These are phyloP conservation scores for Lithosia quadra DNA, from an alignment of 2,888 invertebrate species.

Conservation along the genomic window DNA sequence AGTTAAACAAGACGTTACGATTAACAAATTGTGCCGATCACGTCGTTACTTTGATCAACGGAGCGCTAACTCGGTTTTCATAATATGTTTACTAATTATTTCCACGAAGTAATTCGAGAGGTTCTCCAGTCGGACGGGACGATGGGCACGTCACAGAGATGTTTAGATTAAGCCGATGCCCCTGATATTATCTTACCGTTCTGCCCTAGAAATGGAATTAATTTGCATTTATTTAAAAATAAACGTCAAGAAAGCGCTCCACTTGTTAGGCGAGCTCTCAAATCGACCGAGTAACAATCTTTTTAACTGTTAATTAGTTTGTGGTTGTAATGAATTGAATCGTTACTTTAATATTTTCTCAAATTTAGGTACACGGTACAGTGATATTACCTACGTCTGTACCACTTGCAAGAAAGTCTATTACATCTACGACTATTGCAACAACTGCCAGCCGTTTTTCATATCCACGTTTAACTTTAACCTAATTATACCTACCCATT, in stretches of 20 bases:
- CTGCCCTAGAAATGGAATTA: constrained; percentile 73
- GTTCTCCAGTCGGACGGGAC: constrained; percentile 52
- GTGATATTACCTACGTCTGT: too few species aligned
- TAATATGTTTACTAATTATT: constrained; percentile 64
- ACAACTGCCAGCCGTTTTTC: too few species aligned
- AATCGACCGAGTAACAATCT: constrained; percentile 57
- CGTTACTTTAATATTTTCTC: not conserved
- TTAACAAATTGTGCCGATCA: constrained; percentile 54
- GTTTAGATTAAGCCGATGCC: constrained; percentile 65
- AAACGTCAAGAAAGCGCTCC: constrained; percentile 59
- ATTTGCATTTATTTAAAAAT: constrained; percentile 71
- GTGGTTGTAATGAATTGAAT: constrained; percentile 32
- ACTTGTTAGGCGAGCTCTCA: constrained; percentile 58
- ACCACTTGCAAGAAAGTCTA: too few species aligned
- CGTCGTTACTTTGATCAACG: constrained; percentile 56
- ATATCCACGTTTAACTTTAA: too few species aligned
- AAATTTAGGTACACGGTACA: too few species aligned
- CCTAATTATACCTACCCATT: too few species aligned
- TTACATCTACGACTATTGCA: too few species aligned
- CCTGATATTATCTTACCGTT: constrained; percentile 70
- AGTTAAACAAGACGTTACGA: constrained; percentile 55
- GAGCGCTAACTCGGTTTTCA: constrained; percentile 56
- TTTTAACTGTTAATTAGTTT: constrained; percentile 51
- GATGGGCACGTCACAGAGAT: constrained; percentile 64
- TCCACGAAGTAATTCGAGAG: constrained; percentile 63